Percentiles rank a stretch among this genome's conserved stretches.
These are phyloP conservation scores for Hypsopygia costalis DNA, from an alignment of 2,888 invertebrate species.

Conservation along the genomic window DNA sequence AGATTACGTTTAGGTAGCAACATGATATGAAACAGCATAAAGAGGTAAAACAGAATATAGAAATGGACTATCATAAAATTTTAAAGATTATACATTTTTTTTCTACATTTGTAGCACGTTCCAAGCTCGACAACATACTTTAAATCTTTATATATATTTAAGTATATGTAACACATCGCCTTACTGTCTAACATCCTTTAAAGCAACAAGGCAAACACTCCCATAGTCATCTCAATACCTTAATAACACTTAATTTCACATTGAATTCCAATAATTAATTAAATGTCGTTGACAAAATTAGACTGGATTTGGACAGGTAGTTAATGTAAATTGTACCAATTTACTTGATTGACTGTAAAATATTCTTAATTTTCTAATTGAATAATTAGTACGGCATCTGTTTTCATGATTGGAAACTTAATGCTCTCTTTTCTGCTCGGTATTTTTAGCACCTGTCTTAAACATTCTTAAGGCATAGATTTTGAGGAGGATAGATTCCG, in stretches of 20 bases:
- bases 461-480: too few species aligned
- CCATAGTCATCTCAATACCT: conserved; percentile 10
- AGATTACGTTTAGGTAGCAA: conserved; percentile 13
- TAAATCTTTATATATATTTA: conserved; percentile 14
- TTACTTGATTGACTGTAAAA: conserved; percentile 29
- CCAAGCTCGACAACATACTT: conserved; percentile 35
- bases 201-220: conserved; percentile 21
- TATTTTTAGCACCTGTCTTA: conserved; percentile 24
- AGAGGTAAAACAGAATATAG: conserved; percentile 18
- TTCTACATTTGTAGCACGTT: conserved; percentile 22
- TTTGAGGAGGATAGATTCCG: too few species aligned
- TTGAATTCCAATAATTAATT: conserved; percentile 23
- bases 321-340: conserved; percentile 31
- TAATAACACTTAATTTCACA: conserved; percentile 22
- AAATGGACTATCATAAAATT: conserved; percentile 17
- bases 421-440: conserved; percentile 11
- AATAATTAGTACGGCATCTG: conserved; percentile 11
- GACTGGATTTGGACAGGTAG: conserved; percentile 9
- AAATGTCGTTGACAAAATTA: conserved; percentile 13
- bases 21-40: conserved; percentile 17
- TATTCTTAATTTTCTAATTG: conserved; percentile 21
- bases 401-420: conserved; percentile 1
- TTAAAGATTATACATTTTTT: conserved; percentile 18
- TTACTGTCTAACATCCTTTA: conserved; percentile 15
- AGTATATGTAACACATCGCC: conserved; percentile 13